Base-by-base conservation (phyloP, 2,797 vertebrate genomes). In the Naso thynnoides region DNA sequence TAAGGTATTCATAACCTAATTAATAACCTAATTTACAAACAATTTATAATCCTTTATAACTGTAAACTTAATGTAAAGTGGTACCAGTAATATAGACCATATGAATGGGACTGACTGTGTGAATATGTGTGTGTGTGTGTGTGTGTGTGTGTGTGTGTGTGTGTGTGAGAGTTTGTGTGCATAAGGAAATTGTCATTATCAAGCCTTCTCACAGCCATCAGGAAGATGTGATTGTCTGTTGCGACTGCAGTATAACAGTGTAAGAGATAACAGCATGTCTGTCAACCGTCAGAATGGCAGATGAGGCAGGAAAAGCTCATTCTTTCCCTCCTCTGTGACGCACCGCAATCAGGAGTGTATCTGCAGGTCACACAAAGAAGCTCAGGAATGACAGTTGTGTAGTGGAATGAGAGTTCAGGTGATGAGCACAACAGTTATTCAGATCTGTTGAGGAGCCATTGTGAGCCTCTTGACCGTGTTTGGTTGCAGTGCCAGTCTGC, bases 261-360 rank as follows among this genome's bases (percentile, higher is more conserved):
- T 21, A 33, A 63, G 80, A 91, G 94, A 94, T 94, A 93, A 91
- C 74, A 81, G 87, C 82, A 89, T 6, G 85, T 88, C 93, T 94
- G 94, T 94, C 91, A 88, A 94, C 78, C 78, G 83, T 95, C 94
- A 94, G 79, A 81, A 76, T 89, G 88, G 90, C 89, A 85, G 92
- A 90, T 84, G 91, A 93, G 77, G 79, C 80, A 86, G 89, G 90
- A 89, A 93, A 88, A 88, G 83, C 83, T 87, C 85, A 86, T 92
- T 91, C 90, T 78, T 91, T 91, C 84, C 89, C 88, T 88, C 83
- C 86, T 78, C 74, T 67, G 80, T 83, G 75, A 78, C 80, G 83
- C 78, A 53, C 78, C 15, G 31, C 73, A 88, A 88, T 87, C 87
- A 82, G 71, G 78, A 91, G 89, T 91, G 90, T 92, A 91, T 93